These are phyloP conservation scores for Subanguina moxae DNA, from an alignment of 1,140 invertebrate species.

Conservation along the genomic window DNA sequence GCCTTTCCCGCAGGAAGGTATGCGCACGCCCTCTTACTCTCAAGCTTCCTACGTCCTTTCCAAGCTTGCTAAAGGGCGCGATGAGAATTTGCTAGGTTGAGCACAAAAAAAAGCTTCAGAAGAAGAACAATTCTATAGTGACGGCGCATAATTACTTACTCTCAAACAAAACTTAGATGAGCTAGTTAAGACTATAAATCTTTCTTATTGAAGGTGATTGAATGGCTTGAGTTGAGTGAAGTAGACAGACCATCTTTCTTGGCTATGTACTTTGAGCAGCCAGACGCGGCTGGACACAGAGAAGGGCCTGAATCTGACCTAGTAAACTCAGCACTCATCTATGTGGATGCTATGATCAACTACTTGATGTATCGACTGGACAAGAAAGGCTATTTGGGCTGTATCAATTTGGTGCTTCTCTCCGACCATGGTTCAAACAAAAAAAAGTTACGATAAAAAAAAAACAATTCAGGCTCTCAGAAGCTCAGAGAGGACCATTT, in stretches of 20 bases:
- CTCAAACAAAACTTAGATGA: too few relatives aligned
- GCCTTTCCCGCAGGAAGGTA: too few relatives aligned
- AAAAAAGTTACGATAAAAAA: not conserved
- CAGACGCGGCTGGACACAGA: conserved; percentile 65
- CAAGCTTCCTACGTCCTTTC: too few relatives aligned
- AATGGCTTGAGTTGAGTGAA: conserved; percentile 67
- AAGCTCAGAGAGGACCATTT: conserved; percentile 27
- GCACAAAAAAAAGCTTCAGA: too few relatives aligned
- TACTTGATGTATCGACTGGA: conserved; percentile 48
- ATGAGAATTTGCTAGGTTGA: too few relatives aligned
- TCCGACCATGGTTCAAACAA: conserved; percentile 51
- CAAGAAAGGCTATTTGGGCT: conserved; percentile 40
- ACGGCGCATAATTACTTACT: too few relatives aligned
- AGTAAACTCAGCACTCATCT: conserved; percentile 38
- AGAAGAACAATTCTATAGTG: too few relatives aligned
- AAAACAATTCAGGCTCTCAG: conserved; percentile 15
- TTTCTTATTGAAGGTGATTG: conserved; percentile 32
- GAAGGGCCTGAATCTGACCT: conserved; percentile 42
- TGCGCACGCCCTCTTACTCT: too few relatives aligned
- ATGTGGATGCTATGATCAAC: conserved; percentile 52
- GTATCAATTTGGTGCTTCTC: conserved; percentile 52
- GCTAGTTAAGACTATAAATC: too few relatives aligned
- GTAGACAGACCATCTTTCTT: conserved; percentile 61
- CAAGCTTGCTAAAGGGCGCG: too few relatives aligned
- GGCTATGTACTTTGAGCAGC: conserved; percentile 72